Evolutionary conservation across 1,140 invertebrate genomes (phyloP).

Genomic region (Zaprionus ornatus): DNA sequence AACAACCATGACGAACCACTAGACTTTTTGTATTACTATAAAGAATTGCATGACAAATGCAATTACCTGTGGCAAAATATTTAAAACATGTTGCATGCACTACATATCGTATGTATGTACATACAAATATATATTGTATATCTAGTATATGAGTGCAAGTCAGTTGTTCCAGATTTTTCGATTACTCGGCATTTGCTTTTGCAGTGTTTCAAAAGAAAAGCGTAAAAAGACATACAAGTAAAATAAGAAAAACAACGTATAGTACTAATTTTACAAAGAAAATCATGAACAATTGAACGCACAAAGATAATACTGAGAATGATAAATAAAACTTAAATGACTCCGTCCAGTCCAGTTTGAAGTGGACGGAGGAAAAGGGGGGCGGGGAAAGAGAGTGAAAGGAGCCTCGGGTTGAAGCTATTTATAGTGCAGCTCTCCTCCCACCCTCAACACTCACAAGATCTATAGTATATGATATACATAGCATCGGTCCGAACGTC

Average conservation of each 20-base stretch:
- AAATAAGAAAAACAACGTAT: neutral
- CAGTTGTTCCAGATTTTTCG: slow-evolving; percentile 17
- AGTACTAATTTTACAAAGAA: neutral
- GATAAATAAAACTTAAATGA: neutral
- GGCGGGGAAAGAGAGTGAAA: no score
- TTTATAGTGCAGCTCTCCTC: slow-evolving; percentile 2
- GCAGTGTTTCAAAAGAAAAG: neutral
- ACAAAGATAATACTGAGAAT: neutral
- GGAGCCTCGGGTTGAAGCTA: neutral
- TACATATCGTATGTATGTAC: neutral
- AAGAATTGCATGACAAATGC: slow-evolving; percentile 34
- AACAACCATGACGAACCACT: slow-evolving; percentile 13
- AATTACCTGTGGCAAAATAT: slow-evolving; percentile 28
- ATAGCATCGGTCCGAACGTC: neutral
- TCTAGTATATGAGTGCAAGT: neutral
- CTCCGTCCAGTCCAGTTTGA: neutral
- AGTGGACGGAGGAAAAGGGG: neutral
- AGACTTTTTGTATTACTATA: neutral
- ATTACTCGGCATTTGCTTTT: neutral
- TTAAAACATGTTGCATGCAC: slow-evolving; percentile 13
- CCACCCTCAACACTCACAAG: neutral
- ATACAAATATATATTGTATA: neutral
- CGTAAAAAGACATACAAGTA: neutral
- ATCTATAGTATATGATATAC: neutral
- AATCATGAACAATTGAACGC: neutral